These are phyloP conservation scores for Pomacea canaliculata DNA, from an alignment of 2,888 invertebrate species.

Conservation along the genomic window DNA sequence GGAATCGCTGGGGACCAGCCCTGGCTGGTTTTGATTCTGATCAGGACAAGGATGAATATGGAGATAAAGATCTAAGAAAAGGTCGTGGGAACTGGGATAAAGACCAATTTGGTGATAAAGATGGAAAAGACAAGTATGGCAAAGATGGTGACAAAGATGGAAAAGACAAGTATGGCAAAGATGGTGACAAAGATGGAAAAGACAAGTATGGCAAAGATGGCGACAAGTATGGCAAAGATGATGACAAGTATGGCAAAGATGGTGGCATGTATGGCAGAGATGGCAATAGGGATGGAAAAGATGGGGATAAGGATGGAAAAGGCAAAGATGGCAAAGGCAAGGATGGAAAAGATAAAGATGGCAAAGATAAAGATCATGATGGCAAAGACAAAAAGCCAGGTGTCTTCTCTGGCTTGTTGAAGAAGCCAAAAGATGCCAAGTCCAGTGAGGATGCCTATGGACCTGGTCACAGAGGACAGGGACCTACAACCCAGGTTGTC, in stretches of 20 bases:
- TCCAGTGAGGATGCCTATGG: slow-evolving; percentile 2
- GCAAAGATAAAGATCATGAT: slow-evolving; percentile 2
- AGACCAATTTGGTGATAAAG: background rate
- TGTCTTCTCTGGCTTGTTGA: slow-evolving; percentile 17
- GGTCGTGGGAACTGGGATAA: background rate
- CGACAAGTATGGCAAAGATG: slow-evolving; percentile 6
- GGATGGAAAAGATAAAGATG: background rate
- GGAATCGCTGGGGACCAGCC: too few relatives aligned
- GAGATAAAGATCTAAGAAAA: too few relatives aligned
- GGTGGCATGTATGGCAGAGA: background rate
- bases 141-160: slow-evolving; percentile 18
- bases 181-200: slow-evolving; percentile 24
- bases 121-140: background rate
- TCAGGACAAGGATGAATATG: too few relatives aligned
- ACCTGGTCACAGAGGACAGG: slow-evolving; percentile 1
- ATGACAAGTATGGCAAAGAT: slow-evolving; percentile 22
- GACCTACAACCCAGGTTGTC: slow-evolving; percentile 13
- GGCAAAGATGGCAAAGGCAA: slow-evolving; percentile 1
- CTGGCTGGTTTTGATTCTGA: too few relatives aligned
- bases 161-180: slow-evolving; percentile 15
- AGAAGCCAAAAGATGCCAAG: slow-evolving; percentile 25
- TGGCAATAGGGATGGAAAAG: slow-evolving; percentile 19
- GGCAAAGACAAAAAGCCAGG: background rate
- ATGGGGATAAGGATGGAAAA: slow-evolving; percentile 5
- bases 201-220: slow-evolving; percentile 20